Base-by-base conservation (phyloP, 2,888 invertebrate species). In the Lutraria lutraria region DNA sequence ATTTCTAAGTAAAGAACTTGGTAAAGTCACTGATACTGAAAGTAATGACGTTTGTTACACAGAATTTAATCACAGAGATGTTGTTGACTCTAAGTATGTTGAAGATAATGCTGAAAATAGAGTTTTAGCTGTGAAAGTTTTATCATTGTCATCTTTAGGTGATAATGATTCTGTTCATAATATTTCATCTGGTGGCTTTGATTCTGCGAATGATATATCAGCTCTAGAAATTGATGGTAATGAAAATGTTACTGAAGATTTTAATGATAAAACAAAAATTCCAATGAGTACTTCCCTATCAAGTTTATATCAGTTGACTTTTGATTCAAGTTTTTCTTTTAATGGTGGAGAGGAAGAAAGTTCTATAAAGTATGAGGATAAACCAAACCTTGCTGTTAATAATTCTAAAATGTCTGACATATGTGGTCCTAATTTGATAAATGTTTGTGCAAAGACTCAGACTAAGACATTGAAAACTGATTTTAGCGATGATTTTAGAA, bases 281-380 rank as follows among this genome's bases (percentile, higher is more conserved):
- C 25, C 79, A 6, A 56, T 25, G 54, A 80, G 80, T 60, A 60
- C 52, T 29, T 85, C 85, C 31, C 54, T 85, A 25, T 80, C 85
- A 31, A 54, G 85, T 72, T 76, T 85, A 29, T 85, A 85, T 80
- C 79, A 85, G 53, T 76, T 85, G 13, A 80, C 85, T 21, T 85
- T 80, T 25, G 85, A 85, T 80, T 79, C 25, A 21, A 82, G 56
- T 16, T n/a, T 29, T 54, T 85, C 85, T 0, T 79, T 56, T 60
- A 85, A 80, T 85, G 85, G 52, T 31, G 76, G 54, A 34, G 90
- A 90, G 83, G 63, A 84, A 43, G 82, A 88, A 19, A 87, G 82
- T 86, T 81, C n/a, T 15, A 85, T 82, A 25, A 87, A 80, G 83
- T 85, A 87, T 31, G 31, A 82, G 10, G 85, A 85, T 29, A n/a